Evolutionary conservation across 2,113 vertebrate species (phyloP), one percentile per base, ranked within the genome.

Genomic region (Micromys minutus): DNA sequence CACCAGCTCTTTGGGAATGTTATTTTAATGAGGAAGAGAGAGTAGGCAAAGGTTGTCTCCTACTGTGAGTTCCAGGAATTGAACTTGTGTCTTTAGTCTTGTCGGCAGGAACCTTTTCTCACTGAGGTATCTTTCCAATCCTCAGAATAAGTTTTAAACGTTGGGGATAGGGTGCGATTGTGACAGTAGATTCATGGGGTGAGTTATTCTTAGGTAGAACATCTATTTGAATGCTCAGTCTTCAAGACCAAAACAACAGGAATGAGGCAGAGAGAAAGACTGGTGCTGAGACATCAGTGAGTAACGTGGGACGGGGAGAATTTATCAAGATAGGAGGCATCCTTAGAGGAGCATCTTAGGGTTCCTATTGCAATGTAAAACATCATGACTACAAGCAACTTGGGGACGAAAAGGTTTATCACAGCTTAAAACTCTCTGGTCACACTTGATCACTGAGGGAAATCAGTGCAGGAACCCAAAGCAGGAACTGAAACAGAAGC

Each of bases 281-380:
- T 89, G 26, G 69, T 65, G 19, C 45, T 89, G 83, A 94, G 71
- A 80, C n/a, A 39, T 71, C 65, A 65, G 45, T 80, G 83, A 88
- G 7, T 42, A 67, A 22, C 71, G 0, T 3, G 0, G 55, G 65
- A 74, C 52, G 57, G 63, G 22, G 42, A 71, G 10, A 69, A 42
- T 80, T 85, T 77, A 94, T 6, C n/a, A 76, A 24, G 50, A 71
- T 57, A n/a, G 12, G 45, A 75, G 87, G 42, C 50, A 10, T 61
- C 79, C 24, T 77, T 71, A 39, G 39, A 84, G 39, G 31, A 76
- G 79, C 2, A 2, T 57, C 52, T 26, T 39, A n/a, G 79, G 75
- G 36, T 8, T 81, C 24, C 52, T 81, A 2, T 26, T 81, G 79
- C 52, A 21, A 7, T 39, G 79, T 81, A 24, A 39, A 59, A 39